A percentile compares a stretch with the other conserved stretches of the same genome.
Evolutionary conservation across 2,888 invertebrate genomes (phyloP).

Genomic region (Mythimna impura): DNA sequence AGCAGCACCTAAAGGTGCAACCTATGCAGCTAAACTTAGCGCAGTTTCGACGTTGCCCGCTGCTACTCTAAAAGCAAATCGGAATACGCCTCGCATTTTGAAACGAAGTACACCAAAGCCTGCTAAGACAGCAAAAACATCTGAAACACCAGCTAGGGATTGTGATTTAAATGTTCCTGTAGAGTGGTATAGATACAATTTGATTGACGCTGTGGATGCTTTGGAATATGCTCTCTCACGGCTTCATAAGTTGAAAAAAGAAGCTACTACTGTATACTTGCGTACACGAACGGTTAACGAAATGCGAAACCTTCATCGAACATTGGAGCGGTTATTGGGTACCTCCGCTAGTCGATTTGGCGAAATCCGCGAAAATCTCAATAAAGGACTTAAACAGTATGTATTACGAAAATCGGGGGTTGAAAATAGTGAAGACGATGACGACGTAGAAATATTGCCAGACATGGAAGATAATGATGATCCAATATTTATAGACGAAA

Average conservation of each 20-base stretch:
- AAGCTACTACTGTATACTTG: slow-evolving; percentile 83
- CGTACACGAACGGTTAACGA: slow-evolving; percentile 86
- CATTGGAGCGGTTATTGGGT: slow-evolving; percentile 88
- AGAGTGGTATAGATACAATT: slow-evolving; percentile 91
- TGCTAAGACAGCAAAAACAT: slow-evolving; percentile 51
- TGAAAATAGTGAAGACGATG: slow-evolving; percentile 73
- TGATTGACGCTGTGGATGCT: slow-evolving; percentile 89
- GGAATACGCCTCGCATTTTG: slow-evolving; percentile 45
- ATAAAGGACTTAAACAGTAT: slow-evolving; percentile 89
- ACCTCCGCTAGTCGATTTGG: slow-evolving; percentile 89
- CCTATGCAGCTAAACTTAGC: slow-evolving; percentile 83
- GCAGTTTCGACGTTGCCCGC: slow-evolving; percentile 68
- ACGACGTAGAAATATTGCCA: slow-evolving; percentile 84
- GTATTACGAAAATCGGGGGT: slow-evolving; percentile 77
- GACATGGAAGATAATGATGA: slow-evolving; percentile 81
- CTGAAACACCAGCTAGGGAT: slow-evolving; percentile 64
- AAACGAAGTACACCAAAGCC: slow-evolving; percentile 56
- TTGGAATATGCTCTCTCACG: slow-evolving; percentile 90
- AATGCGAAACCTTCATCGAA: slow-evolving; percentile 89
- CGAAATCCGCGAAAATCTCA: slow-evolving; percentile 89
- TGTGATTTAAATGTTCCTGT: slow-evolving; percentile 83
- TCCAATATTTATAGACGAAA: slow-evolving; percentile 89
- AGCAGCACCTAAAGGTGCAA: slow-evolving; percentile 75
- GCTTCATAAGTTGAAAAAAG: slow-evolving; percentile 88
- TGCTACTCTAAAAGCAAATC: slow-evolving; percentile 54